A percentile compares a stretch with the other conserved stretches of the same genome.
phyloP scores from a whole-genome alignment of 2,113 vertebrate genomes.

The Lontra canadensis region DNA sequence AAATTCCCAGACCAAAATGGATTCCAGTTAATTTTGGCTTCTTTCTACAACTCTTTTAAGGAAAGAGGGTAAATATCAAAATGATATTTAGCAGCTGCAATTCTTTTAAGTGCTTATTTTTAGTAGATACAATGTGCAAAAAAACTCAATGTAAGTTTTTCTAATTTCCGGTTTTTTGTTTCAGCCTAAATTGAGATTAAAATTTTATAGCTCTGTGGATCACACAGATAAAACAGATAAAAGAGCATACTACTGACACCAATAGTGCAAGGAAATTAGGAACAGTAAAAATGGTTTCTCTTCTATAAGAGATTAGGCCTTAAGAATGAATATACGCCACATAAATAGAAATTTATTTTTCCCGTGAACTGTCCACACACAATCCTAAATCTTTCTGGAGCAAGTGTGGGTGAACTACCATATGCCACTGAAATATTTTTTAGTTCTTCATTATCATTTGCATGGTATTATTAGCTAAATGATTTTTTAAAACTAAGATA shows the following conservation, averaged over 20 bases:
- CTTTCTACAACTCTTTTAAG: conserved; percentile 1
- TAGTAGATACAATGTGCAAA: neutral
- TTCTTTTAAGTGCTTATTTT: neutral
- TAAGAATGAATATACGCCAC: neutral
- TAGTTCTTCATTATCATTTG: neutral
- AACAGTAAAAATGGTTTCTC: neutral
- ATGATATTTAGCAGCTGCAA: neutral
- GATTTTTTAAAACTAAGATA: neutral
- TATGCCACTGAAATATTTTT: neutral
- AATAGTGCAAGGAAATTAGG: neutral
- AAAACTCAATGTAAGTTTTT: neutral
- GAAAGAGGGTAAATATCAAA: neutral
- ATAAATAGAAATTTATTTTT: neutral
- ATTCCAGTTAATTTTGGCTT: neutral
- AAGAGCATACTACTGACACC: neutral
- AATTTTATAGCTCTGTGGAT: neutral
- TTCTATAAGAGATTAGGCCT: neutral
- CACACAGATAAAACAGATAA: neutral
- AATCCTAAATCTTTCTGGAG: neutral
- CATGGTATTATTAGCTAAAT: neutral
- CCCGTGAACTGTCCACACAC: neutral
- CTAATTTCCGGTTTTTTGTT: neutral
- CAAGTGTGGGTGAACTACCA: neutral
- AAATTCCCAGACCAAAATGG: neutral
- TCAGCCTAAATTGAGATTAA: neutral